Evolutionary conservation across 1,140 invertebrate species (phyloP).

Genomic region (Euwallacea fornicatus): DNA sequence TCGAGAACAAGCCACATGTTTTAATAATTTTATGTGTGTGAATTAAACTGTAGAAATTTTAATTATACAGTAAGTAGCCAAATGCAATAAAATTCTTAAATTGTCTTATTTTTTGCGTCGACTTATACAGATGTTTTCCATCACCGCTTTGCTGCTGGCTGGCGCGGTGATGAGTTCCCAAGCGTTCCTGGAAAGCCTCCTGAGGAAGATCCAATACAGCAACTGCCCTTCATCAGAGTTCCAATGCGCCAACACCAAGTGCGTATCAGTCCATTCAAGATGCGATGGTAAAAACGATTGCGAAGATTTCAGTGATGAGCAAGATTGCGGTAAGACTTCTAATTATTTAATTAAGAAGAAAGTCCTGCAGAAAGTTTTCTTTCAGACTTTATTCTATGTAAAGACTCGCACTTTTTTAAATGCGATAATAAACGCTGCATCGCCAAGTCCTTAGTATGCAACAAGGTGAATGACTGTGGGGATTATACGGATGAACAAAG

Average conservation of each 20-base stretch:
- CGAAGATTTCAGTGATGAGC: slow-evolving; percentile 67
- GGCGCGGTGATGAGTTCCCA: slow-evolving; percentile 22
- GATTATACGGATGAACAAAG: slow-evolving; percentile 58
- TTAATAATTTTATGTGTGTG: too few relatives aligned
- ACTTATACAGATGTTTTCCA: slow-evolving; percentile 25
- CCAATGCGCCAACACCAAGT: slow-evolving; percentile 40
- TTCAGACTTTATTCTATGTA: slow-evolving; percentile 40
- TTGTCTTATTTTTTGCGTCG: too few relatives aligned
- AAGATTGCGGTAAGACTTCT: slow-evolving; percentile 57
- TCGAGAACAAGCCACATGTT: too few relatives aligned
- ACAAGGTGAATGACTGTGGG: slow-evolving; percentile 58
- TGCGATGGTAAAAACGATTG: slow-evolving; percentile 76
- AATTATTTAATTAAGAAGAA: slow-evolving; percentile 12
- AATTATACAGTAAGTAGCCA: too few relatives aligned
- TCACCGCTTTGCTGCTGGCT: slow-evolving; percentile 26
- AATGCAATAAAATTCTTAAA: too few relatives aligned
- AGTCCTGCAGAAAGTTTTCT: not conserved
- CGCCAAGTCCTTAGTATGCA: slow-evolving; percentile 54
- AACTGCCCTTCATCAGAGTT: slow-evolving; percentile 42
- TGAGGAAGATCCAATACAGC: not conserved
- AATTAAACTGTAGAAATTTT: too few relatives aligned
- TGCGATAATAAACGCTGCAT: slow-evolving; percentile 59
- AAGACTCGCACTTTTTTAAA: slow-evolving; percentile 43
- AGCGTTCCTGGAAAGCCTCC: slow-evolving; percentile 22
- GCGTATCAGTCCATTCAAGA: slow-evolving; percentile 54